Conservation (phyloP, 1,140 invertebrate species). For the Phthorimaea operculella region DNA sequence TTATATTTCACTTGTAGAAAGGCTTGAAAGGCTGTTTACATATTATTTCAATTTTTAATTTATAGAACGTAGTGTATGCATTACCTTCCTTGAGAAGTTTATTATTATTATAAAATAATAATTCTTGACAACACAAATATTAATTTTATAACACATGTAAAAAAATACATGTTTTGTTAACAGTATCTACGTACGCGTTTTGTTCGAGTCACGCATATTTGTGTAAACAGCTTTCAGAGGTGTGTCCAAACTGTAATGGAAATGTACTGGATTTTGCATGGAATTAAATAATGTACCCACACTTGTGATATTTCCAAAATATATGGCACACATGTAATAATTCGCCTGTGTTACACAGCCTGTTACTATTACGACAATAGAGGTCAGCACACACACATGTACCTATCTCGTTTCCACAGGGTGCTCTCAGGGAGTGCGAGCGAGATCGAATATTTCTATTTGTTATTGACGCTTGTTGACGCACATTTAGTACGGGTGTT, state of each 20-base stretch:
- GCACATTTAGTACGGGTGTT: not conserved
- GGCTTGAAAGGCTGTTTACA: not conserved
- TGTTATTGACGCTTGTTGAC: not conserved
- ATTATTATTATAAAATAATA: no score
- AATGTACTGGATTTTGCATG: not conserved
- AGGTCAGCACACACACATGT: not conserved
- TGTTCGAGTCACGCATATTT: not conserved
- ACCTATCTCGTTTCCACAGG: not conserved
- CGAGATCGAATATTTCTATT: not conserved
- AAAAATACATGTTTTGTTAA: no score
- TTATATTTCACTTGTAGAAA: not conserved
- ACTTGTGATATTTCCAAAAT: not conserved
- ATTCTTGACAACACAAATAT: no score
- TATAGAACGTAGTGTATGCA: no score
- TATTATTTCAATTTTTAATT: not conserved
- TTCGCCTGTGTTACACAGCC: not conserved
- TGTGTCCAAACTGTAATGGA: constrained; percentile 21
- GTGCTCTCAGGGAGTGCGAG: not conserved
- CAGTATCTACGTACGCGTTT: no score
- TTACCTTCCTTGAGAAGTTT: no score
- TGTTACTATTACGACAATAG: not conserved
- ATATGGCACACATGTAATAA: not conserved
- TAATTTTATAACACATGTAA: no score
- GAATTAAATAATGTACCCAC: not conserved
- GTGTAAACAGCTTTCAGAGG: constrained; percentile 13